Evolutionary conservation across 1,140 invertebrate genomes (phyloP), one percentile per base, ranked within the genome.

Genomic region (Coelopa frigida): DNA sequence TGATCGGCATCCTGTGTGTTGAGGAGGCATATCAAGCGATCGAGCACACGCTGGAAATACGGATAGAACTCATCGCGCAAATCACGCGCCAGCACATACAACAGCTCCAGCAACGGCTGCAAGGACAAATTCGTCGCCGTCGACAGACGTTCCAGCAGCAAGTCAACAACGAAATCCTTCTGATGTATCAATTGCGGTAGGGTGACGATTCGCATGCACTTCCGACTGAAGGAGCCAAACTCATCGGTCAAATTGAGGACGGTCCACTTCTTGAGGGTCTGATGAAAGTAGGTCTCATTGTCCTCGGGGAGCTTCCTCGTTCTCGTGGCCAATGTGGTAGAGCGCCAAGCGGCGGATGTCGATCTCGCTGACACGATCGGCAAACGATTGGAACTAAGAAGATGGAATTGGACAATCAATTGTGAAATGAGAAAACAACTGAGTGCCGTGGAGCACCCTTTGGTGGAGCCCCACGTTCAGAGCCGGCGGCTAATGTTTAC

Each of bases 181-280:
- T 82, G 76, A 51, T 85, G 77, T 36, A 94, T 57, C 20, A 95
- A 63, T 64, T 93, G 86, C 17, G 85, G 78, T 46, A 94, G 75
- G 12, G 83, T 90, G 20, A 87, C 71, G 22, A 89, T 78, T 52
- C 83, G 76, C 46, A 73, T 71, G 8, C 91, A 78, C 62, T 85
- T 78, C 55, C 79, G 81, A 55, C 78, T 79, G 51, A 94, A 88
- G 17, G 76, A 72, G 37, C 77, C 76, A 72, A 84, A 96, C 58
- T 84, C 82, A 55, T 89, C 79, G 2, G 89, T 87, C 43, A 87
- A 77, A 71, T 94, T 92, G 17, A 93, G 73, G 27, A 82, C 81
- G 57, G 79, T 80, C 90, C 90, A 94, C 77, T 93, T 93, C 51
- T 83, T 73, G n/a, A 94, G 59, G 0, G 87, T 78, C 62, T 88